phyloP scores from a whole-genome alignment of 1,140 invertebrate genomes.

The Drosophila bocqueti region DNA sequence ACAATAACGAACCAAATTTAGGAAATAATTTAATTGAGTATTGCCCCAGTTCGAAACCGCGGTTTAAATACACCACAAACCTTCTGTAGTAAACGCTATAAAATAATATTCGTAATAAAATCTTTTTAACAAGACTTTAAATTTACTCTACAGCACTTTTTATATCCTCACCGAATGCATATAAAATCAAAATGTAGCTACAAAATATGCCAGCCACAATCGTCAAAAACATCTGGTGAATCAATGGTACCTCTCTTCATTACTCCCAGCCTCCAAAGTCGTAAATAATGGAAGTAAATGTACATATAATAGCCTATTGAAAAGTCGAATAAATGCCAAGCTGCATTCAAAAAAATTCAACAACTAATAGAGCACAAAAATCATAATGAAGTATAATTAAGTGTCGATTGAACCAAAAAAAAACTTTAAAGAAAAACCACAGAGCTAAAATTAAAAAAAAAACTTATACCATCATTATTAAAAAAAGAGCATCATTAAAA shows the following conservation, averaged over 20 bases:
- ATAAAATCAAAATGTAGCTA: neutral
- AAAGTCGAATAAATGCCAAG: slow-evolving; percentile 35
- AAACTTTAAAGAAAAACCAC: slow-evolving; percentile 12
- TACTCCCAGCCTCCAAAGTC: slow-evolving; percentile 32
- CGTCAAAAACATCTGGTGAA: slow-evolving; percentile 21
- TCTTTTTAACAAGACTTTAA: neutral
- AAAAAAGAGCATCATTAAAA: slow-evolving; percentile 52
- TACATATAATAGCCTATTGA: slow-evolving; percentile 7
- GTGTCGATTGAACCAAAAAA: slow-evolving; percentile 50
- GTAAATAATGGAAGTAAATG: neutral
- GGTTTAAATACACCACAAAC: no score
- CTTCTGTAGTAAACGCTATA: no score
- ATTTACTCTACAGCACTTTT: neutral
- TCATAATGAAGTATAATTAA: slow-evolving; percentile 62
- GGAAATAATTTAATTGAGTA: no score
- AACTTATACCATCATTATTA: slow-evolving; percentile 13
- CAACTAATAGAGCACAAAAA: slow-evolving; percentile 47
- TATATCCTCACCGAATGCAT: neutral
- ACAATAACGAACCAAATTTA: neutral
- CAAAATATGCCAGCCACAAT: slow-evolving; percentile 7
- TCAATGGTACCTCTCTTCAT: neutral
- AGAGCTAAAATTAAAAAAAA: slow-evolving; percentile 7
- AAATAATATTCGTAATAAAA: neutral
- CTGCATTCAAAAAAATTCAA: slow-evolving; percentile 24
- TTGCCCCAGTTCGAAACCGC: no score